Base-by-base conservation (phyloP, 2,113 vertebrate species). In the Puma concolor region DNA sequence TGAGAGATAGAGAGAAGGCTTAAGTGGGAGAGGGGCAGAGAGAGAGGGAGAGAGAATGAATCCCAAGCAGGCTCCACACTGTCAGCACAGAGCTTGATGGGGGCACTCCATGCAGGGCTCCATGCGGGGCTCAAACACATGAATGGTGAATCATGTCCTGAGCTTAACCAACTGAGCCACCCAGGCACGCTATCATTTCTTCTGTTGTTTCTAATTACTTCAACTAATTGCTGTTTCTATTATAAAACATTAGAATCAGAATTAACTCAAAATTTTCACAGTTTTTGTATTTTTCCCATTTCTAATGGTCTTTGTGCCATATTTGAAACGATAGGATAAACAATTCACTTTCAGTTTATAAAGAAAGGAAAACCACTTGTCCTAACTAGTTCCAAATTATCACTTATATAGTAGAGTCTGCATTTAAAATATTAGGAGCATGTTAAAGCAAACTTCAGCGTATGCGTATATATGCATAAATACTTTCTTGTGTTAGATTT, bases 291-390 rank as follows among this genome's bases (percentile, higher is more conserved):
- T 93, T 95, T 21, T 76, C 36, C 5, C 33, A 83, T 91, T 92
- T 4, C 11, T 29, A 41, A 25, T 72, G 15, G 2, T 66, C 38
- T 97, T 92, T 96, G 79, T 92, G 14, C 21, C 72, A 7, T 93
- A 38, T 79, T 77, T 85, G 60, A 95, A 92, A 94, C 21, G 29
- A 93, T 41, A 95, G 15, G 9, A 74, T 71, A 27, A 87, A 60
- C 36, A 89, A 96, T 33, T 88, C 74, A 88, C 66, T 96, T 93
- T 94, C 57, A 91, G 6, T 80, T 88, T 96, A 21, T 87, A 10
- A 91, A 88, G n/a, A 92, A 16, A 93, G 31, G 71, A 96, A 95
- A 93, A 13, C 29, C 23, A 76, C 5, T 48, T 84, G 84, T 97
- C 7, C 67, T 88, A 94, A 77, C 33, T 94, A 77, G 31, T 72